These are phyloP conservation scores for Channa striata DNA, from an alignment of 2,797 vertebrate genomes.

Conservation along the genomic window DNA sequence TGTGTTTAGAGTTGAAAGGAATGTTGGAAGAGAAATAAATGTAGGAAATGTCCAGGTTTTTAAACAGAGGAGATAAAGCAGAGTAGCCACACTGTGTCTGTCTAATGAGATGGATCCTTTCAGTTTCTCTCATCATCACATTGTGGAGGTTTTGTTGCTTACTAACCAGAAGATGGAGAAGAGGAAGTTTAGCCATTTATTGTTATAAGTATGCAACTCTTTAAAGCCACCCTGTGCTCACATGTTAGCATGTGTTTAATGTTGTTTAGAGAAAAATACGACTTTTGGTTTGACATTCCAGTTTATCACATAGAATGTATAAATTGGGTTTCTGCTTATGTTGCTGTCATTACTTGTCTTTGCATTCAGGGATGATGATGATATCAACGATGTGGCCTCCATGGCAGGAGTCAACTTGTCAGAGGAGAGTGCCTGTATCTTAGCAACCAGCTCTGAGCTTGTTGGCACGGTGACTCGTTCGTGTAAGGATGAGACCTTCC, in stretches of 20 bases:
- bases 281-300: neutral
- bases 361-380: conserved; percentile 92
- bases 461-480: conserved; percentile 93
- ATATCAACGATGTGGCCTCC: conserved; percentile 95
- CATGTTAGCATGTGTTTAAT: neutral
- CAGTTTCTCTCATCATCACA: neutral
- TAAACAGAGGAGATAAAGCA: neutral
- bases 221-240: neutral
- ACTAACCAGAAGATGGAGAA: neutral
- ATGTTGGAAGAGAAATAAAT: no score
- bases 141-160: neutral
- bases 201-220: neutral
- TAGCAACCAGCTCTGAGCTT: conserved; percentile 95
- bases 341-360: conserved; percentile 7
- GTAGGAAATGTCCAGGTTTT: no score
- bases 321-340: neutral
- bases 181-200: neutral
- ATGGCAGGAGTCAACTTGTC: conserved; percentile 97
- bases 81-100: neutral
- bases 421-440: conserved; percentile 93
- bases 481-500: conserved; percentile 94
- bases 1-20: neutral
- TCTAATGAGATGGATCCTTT: neutral
- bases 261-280: no score
- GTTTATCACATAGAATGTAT: neutral